phyloP scores from a whole-genome alignment of 2,888 invertebrate genomes.

The Athalia cordata region DNA sequence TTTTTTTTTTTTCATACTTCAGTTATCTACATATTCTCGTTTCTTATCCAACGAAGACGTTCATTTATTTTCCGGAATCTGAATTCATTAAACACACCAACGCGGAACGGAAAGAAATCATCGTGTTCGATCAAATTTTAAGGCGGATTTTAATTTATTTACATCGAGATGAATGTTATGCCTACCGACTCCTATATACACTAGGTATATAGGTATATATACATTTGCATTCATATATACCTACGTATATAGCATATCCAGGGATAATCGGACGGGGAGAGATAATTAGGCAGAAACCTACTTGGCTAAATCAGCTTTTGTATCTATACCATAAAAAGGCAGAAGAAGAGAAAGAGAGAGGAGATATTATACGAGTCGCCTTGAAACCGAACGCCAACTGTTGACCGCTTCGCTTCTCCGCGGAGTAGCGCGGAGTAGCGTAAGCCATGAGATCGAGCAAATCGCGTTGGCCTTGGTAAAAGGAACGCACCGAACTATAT shows the following conservation, averaged over 20 bases:
- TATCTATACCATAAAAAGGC: background rate
- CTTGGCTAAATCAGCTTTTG: background rate
- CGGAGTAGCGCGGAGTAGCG: conserved; percentile 11
- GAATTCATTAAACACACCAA: background rate
- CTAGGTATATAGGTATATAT: background rate
- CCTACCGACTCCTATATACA: too few relatives aligned
- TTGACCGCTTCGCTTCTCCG: conserved; percentile 25
- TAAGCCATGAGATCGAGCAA: conserved; percentile 19
- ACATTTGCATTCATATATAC: background rate
- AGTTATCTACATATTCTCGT: background rate
- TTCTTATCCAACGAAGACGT: background rate
- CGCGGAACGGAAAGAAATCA: conserved; percentile 16
- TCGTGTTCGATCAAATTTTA: conserved; percentile 26
- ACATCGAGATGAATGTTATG: too few relatives aligned
- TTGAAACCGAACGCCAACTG: conserved; percentile 34
- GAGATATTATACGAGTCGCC: background rate
- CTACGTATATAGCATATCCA: background rate
- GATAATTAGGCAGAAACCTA: conserved; percentile 14
- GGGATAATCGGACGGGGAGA: background rate
- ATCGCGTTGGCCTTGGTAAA: conserved; percentile 45
- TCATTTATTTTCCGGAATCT: too few relatives aligned
- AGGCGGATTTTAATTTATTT: too few relatives aligned
- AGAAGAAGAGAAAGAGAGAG: conserved; percentile 4
- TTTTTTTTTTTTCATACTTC: background rate
- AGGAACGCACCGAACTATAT: conserved; percentile 15